phyloP scores from a whole-genome alignment of 64 coral and sea anemone species.

The Montipora capricornis region DNA sequence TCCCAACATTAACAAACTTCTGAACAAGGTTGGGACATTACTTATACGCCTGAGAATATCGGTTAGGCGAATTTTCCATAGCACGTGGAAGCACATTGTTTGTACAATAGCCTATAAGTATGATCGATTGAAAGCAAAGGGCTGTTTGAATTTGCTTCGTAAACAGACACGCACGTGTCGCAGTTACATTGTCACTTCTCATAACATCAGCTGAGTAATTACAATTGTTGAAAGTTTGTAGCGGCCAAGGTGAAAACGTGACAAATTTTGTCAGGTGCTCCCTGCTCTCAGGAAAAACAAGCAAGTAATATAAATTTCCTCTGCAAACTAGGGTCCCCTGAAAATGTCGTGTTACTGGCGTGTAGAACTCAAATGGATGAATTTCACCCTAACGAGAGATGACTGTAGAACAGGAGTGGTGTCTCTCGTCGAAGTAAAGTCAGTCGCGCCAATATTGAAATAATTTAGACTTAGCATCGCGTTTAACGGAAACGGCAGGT shows the following conservation, averaged over 20 bases:
- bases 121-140: neutral
- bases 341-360: too few species aligned
- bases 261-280: neutral
- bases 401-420: too few species aligned
- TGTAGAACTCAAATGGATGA: too few species aligned
- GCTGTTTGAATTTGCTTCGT: neutral
- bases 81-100: neutral
- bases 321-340: too few species aligned
- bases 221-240: neutral
- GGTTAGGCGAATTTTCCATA: neutral
- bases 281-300: neutral
- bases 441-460: too few species aligned
- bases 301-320: neutral
- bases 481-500: too few species aligned
- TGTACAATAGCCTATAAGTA: neutral
- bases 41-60: neutral
- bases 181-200: neutral
- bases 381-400: too few species aligned
- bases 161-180: slow-evolving; percentile 17
- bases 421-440: too few species aligned
- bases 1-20: neutral
- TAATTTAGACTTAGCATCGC: too few species aligned
- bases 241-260: neutral
- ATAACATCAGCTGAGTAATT: slow-evolving; percentile 10
- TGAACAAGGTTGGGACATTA: neutral